Base-by-base conservation (phyloP, 2,113 vertebrate species). In the Colaptes auratus region DNA sequence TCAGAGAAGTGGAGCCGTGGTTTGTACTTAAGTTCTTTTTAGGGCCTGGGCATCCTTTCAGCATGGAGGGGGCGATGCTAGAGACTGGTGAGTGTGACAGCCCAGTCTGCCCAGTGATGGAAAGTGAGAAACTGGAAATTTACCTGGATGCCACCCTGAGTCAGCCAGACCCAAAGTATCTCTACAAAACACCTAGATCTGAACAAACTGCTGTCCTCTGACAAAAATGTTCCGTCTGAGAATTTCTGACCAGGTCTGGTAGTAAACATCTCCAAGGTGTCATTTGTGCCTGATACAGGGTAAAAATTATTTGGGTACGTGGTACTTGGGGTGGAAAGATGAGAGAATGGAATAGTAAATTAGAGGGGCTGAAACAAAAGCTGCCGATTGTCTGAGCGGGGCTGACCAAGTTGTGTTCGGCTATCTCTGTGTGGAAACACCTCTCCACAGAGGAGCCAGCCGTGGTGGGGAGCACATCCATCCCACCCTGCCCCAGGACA, bases 201-300 rank as follows among this genome's bases (percentile, higher is more conserved):
- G 92, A 94, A 48, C 64, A 56, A 71, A 44, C 76, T 19, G 12
- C 31, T 0, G 1, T 48, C 63, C 56, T 92, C 81, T 96, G 88
- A 94, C 93, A 81, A 93, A 95, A 94, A 93, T 71, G 77, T 94
- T 95, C 96, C 93, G 76, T 96, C 93, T 96, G 95, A 92, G 91
- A 78, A 78, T 60, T 93, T 93, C 87, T 92, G 93, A 75, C 86
- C 90, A 48, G 93, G 69, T 83, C 82, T 61, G 69, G 53, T 4
- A 42, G 93, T 86, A 93, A 96, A 93, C 93, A 93, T 58, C 90
- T 90, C 81, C 83, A 44, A 73, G 63, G 18, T 72, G 95, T 84
- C 61, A 46, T 84, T 48, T 84, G 71, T 55, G 92, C 69, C 69
- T 82, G 84, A 95, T 88, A 93, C 28, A 66, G 74, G 56, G 89